phyloP scores from a whole-genome alignment of 2,113 vertebrate genomes.

The Macrotis lagotis region DNA sequence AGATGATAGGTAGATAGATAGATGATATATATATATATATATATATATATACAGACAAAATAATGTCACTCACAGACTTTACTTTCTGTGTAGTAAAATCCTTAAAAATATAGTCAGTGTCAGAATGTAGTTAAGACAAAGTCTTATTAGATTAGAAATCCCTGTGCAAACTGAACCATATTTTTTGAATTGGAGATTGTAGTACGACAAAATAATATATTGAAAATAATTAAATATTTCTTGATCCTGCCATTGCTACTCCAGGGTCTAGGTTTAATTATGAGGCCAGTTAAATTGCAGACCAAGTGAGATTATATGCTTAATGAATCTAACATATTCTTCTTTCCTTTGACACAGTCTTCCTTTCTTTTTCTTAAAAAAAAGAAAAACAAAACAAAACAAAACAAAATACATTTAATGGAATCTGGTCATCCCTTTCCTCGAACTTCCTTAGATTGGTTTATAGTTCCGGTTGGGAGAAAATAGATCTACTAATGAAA shows the following conservation, averaged over 20 bases:
- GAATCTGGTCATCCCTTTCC: slow-evolving; percentile 26
- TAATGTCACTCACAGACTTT: slow-evolving; percentile 31
- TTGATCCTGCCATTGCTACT: background rate
- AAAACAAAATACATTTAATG: slow-evolving; percentile 2
- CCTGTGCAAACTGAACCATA: background rate
- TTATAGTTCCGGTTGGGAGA: slow-evolving; percentile 11
- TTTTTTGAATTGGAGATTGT: slow-evolving; percentile 6
- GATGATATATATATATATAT: too few species aligned
- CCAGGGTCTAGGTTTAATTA: slow-evolving; percentile 46
- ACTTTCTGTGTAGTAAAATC: slow-evolving; percentile 29
- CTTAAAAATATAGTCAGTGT: slow-evolving; percentile 31
- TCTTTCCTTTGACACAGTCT: background rate
- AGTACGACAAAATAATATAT: slow-evolving; percentile 27
- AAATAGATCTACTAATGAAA: slow-evolving; percentile 37
- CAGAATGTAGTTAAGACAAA: background rate
- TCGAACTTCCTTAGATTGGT: background rate
- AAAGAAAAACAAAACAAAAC: background rate
- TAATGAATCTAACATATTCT: slow-evolving; percentile 58
- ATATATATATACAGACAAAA: slow-evolving; percentile 17
- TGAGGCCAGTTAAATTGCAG: slow-evolving; percentile 44
- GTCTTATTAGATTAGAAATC: background rate
- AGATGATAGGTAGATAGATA: too few species aligned
- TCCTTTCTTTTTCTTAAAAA: slow-evolving; percentile 35
- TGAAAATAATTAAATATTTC: background rate
- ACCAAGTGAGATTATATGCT: slow-evolving; percentile 41